phyloP scores from a whole-genome alignment of 2,888 invertebrate species.

The Dicycla oo region DNA sequence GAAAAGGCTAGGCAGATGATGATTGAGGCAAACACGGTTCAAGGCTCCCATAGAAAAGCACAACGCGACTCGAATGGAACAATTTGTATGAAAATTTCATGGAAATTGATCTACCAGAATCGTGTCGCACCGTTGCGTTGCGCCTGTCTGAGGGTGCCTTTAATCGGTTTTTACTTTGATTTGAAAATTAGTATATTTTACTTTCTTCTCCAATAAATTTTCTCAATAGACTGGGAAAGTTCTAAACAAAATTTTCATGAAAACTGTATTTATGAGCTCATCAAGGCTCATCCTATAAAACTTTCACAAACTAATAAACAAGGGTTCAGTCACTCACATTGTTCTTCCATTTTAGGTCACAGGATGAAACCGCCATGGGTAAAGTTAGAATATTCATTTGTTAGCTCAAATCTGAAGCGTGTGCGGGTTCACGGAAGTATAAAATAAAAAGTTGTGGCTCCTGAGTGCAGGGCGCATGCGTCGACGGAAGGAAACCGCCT shows the following conservation, averaged over 20 bases:
- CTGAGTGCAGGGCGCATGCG: constrained; percentile 69
- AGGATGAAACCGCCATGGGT: constrained; percentile 22
- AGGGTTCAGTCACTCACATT: constrained; percentile 12
- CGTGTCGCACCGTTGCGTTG: no score
- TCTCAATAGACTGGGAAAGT: background rate
- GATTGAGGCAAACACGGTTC: background rate
- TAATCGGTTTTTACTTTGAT: background rate
- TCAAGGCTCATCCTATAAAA: constrained; percentile 4
- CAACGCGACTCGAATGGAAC: no score
- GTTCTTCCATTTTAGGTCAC: constrained; percentile 23
- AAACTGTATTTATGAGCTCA: background rate
- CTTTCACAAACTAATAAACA: constrained; percentile 4
- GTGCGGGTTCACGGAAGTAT: constrained; percentile 53
- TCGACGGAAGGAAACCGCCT: constrained; percentile 78
- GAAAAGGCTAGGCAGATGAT: no score
- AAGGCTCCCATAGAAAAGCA: no score
- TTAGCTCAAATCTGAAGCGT: constrained; percentile 43
- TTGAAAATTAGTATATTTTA: background rate
- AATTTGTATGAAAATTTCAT: no score
- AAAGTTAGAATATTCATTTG: constrained; percentile 55
- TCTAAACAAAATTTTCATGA: background rate
- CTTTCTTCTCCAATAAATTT: background rate
- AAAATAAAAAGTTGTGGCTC: constrained; percentile 67
- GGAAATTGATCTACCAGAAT: no score
- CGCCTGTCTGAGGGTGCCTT: no score